Conservation (phyloP, 2,113 vertebrate genomes). For the Promerops cafer region DNA sequence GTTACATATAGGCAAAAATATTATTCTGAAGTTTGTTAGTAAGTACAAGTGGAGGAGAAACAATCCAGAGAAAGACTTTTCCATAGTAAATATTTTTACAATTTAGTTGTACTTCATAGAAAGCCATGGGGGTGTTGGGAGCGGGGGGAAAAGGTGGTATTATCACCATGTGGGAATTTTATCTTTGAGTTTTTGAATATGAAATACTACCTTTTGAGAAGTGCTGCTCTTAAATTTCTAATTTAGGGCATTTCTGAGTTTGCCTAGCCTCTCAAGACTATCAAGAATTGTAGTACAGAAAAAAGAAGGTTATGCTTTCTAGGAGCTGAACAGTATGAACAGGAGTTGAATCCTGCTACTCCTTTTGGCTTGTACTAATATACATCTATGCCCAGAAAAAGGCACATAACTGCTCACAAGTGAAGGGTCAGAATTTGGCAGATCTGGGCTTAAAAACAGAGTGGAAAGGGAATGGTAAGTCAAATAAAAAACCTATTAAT, state of each 20-base stretch:
- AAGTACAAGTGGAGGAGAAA: not conserved
- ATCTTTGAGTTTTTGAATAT: not conserved
- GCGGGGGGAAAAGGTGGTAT: accelerated
- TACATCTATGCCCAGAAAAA: not conserved
- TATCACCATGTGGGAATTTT: not conserved
- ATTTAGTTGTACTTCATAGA: not conserved
- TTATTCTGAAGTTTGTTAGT: not conserved
- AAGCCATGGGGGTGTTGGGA: accelerated
- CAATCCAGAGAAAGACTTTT: not conserved
- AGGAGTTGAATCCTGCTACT: not conserved
- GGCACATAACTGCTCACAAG: not conserved
- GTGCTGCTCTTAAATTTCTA: not conserved
- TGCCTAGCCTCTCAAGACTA: not conserved
- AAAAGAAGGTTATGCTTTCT: not conserved
- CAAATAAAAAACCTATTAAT: not conserved
- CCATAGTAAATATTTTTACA: not conserved
- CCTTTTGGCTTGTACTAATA: not conserved
- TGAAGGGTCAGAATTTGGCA: not conserved
- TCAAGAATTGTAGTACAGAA: not conserved
- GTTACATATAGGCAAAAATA: not conserved
- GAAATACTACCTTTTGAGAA: not conserved
- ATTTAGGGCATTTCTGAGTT: not conserved
- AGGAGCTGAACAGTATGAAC: not conserved
- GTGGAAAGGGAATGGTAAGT: not conserved
- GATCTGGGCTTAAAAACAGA: not conserved